Evolutionary conservation across 2,113 vertebrate genomes (phyloP).

Genomic region (Eurypyga helias): DNA sequence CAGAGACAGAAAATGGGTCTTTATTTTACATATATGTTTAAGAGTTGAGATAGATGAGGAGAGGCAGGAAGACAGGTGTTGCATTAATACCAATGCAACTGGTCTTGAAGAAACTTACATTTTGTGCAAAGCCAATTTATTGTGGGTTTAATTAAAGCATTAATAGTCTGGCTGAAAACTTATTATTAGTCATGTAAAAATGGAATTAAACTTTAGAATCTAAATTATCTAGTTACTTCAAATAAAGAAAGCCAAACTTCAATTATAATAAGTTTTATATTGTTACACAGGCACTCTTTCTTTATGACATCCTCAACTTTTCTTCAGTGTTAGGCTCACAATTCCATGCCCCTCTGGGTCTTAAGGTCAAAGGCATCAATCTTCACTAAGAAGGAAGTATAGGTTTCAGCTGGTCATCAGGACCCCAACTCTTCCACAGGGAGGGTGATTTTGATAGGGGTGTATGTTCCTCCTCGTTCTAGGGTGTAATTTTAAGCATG

Average conservation of each 20-base stretch:
- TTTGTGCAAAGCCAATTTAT: background rate
- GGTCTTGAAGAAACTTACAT: background rate
- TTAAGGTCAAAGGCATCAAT: background rate
- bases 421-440: accelerated
- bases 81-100: background rate
- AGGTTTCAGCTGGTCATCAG: background rate
- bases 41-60: background rate
- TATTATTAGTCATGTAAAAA: background rate
- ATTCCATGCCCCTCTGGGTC: accelerated
- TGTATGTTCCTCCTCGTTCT: background rate
- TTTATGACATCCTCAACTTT: background rate
- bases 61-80: background rate
- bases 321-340: background rate
- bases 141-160: background rate
- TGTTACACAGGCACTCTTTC: background rate
- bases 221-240: background rate
- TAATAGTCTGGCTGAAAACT: background rate
- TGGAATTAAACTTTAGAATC: background rate
- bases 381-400: background rate
- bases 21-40: background rate
- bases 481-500: background rate
- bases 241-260: background rate
- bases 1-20: background rate
- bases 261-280: background rate
- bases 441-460: accelerated